Conservation (phyloP, 2,888 invertebrate genomes). For the Drosophila meridionalis region DNA sequence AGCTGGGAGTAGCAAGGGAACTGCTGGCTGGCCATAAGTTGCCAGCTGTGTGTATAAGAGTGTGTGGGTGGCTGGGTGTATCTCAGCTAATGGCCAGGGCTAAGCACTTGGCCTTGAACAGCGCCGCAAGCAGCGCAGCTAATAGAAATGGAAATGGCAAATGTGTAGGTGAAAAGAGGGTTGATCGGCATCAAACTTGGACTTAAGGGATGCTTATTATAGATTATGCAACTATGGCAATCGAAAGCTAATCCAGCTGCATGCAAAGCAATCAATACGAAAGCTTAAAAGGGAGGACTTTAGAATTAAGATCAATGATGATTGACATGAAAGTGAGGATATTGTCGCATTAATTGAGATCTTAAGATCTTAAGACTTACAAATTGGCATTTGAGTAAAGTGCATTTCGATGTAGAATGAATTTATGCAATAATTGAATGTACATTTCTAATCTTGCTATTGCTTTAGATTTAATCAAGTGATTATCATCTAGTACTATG, state of each 20-base stretch:
- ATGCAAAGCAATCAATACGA: neutral
- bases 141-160: conserved; percentile 8
- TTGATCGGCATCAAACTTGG: neutral
- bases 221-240: conserved; percentile 1
- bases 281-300: neutral
- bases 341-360: too few relatives aligned
- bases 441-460: too few relatives aligned
- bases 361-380: too few relatives aligned
- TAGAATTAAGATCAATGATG: neutral
- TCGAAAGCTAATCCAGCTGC: neutral
- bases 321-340: too few relatives aligned
- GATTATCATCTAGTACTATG: neutral
- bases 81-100: conserved; percentile 36
- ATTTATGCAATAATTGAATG: too few relatives aligned
- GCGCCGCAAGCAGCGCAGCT: neutral
- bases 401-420: too few relatives aligned
- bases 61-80: conserved; percentile 9
- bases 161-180: neutral
- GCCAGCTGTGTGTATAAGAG: conserved; percentile 41
- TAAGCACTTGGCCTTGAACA: conserved; percentile 37
- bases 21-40: conserved; percentile 27
- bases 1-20: neutral
- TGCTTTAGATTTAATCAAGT: too few relatives aligned
- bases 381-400: too few relatives aligned
- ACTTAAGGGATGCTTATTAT: neutral